Evolutionary conservation across 2,113 vertebrate genomes (phyloP).

Genomic region (Lagopus leucura): DNA sequence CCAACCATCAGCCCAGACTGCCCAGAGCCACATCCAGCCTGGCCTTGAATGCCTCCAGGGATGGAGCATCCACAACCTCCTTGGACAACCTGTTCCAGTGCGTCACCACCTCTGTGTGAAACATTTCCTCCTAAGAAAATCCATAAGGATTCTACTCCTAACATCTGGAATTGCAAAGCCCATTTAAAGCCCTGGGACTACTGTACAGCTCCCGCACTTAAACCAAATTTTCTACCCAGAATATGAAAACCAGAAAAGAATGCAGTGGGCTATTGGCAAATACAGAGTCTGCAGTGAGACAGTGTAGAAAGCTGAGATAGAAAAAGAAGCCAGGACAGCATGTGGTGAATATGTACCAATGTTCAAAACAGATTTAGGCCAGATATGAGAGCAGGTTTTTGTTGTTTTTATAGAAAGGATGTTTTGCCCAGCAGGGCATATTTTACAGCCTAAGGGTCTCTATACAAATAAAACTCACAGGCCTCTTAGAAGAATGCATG

Average conservation of each 20-base stretch:
- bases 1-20: no score
- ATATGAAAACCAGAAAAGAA: constrained; percentile 7
- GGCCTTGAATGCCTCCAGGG: no score
- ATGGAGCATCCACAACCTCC: no score
- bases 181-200: not conserved
- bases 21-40: no score
- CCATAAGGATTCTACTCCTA: not conserved
- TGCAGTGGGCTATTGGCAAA: not conserved
- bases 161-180: not conserved
- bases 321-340: not conserved
- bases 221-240: not conserved
- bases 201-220: not conserved
- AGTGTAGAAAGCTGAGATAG: not conserved
- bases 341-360: not conserved
- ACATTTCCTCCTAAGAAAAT: not conserved
- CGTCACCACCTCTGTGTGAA: no score
- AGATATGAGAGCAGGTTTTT: not conserved
- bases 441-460: constrained; percentile 7
- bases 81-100: no score
- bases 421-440: not conserved
- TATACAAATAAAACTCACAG: constrained; percentile 14
- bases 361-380: not conserved
- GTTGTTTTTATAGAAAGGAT: not conserved
- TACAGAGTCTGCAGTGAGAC: not conserved
- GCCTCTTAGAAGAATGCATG: constrained; percentile 30